Percentiles rank a stretch among this genome's conserved stretches.
Evolutionary conservation across 2,797 vertebrate species (phyloP).

Genomic region (Pelochelys cantorii): DNA sequence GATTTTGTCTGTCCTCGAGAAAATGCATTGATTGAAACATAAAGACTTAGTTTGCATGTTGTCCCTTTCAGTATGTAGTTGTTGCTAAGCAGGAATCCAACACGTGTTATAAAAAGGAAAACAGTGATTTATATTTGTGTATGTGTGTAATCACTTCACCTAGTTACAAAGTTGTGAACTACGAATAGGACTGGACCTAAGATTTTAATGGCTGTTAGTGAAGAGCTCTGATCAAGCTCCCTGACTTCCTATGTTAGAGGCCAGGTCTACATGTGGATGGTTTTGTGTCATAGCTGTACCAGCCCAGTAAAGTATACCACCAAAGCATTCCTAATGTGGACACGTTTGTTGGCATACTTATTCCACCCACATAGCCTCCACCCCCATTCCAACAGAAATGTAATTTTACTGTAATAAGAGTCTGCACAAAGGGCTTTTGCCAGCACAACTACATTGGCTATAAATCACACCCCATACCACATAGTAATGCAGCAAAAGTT

Average conservation of each 20-base stretch:
- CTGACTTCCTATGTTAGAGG: constrained; percentile 3
- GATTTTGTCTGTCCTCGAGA: background rate
- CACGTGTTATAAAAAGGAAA: background rate
- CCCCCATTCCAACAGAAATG: background rate
- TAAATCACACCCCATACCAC: background rate
- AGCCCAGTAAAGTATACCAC: background rate
- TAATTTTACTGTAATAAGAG: background rate
- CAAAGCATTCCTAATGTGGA: background rate
- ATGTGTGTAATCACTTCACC: background rate
- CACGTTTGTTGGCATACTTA: background rate
- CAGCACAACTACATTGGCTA: background rate
- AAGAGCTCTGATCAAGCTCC: constrained; percentile 9
- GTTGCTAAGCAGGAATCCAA: background rate
- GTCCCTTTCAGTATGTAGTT: background rate
- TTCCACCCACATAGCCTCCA: background rate
- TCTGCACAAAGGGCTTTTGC: background rate
- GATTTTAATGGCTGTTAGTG: background rate
- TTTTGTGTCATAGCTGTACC: background rate
- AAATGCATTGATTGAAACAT: background rate
- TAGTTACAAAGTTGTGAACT: constrained; percentile 19
- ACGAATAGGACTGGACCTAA: background rate
- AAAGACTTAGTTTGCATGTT: background rate
- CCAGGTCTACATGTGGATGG: background rate
- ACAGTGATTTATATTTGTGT: background rate
- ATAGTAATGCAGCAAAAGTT: background rate